These are phyloP conservation scores for Patella depressa DNA, from an alignment of 2,888 invertebrate species.

Conservation along the genomic window DNA sequence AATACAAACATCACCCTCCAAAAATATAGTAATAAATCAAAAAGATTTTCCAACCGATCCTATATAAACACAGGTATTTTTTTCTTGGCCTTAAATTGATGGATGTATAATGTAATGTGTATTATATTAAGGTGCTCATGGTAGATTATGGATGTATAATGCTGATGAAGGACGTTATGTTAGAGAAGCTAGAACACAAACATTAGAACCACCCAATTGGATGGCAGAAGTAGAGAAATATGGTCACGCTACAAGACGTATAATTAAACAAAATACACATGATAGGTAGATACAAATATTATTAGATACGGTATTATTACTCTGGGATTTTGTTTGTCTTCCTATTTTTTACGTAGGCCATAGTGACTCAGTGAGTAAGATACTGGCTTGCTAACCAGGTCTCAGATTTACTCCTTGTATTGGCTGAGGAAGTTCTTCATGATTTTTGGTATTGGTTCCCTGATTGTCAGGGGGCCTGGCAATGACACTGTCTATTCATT, in stretches of 20 bases:
- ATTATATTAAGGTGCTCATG: slow-evolving; percentile 61
- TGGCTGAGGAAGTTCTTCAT: too few species aligned
- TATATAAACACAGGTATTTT: not conserved
- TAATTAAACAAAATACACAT: slow-evolving; percentile 36
- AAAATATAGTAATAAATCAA: too few species aligned
- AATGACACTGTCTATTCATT: too few species aligned
- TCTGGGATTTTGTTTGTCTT: too few species aligned
- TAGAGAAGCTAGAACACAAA: slow-evolving; percentile 63
- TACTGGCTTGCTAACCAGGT: too few species aligned
- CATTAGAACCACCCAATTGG: slow-evolving; percentile 64
- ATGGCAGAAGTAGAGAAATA: slow-evolving; percentile 64
- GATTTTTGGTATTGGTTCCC: too few species aligned
- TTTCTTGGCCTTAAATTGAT: not conserved
- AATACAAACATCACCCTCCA: too few species aligned
- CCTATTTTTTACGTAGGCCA: too few species aligned
- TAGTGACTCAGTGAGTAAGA: too few species aligned
- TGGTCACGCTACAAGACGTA: slow-evolving; percentile 65
- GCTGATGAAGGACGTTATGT: slow-evolving; percentile 11
- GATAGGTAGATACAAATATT: slow-evolving; percentile 41
- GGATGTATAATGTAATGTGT: slow-evolving; percentile 3
- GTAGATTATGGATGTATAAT: slow-evolving; percentile 48
- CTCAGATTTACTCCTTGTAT: too few species aligned
- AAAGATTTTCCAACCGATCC: not conserved
- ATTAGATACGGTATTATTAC: too few species aligned
- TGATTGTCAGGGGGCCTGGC: too few species aligned